phyloP scores from a whole-genome alignment of 2,113 vertebrate species.

The Phodopus roborovskii region DNA sequence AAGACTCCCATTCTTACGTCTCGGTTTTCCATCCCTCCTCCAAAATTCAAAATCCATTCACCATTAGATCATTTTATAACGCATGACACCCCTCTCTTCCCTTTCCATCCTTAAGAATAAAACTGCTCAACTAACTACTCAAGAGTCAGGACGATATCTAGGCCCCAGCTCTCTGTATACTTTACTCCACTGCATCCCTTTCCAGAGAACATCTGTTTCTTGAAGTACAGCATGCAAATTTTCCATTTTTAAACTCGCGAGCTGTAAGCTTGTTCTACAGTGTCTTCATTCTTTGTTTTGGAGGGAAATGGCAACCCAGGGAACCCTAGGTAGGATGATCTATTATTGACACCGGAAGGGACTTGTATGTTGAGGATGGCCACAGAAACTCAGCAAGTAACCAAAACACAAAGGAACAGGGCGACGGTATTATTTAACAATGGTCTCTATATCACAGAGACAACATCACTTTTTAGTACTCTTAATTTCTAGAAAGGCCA shows the following conservation, averaged over 20 bases:
- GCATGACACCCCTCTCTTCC: conserved; percentile 61
- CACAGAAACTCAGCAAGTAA: background rate
- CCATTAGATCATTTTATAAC: conserved; percentile 71
- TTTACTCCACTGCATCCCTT: conserved; percentile 69
- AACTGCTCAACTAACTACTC: conserved; percentile 72
- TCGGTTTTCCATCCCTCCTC: conserved; percentile 20
- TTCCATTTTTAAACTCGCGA: conserved; percentile 27
- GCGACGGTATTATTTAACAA: background rate
- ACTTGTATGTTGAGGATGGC: background rate
- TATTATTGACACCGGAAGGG: background rate
- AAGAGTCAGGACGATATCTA: conserved; percentile 74
- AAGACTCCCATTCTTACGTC: conserved; percentile 70
- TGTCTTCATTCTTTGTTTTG: background rate
- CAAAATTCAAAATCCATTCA: background rate
- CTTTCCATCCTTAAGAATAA: conserved; percentile 70
- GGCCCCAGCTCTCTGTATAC: conserved; percentile 60
- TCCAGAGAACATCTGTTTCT: conserved; percentile 60
- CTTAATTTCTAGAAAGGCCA: background rate
- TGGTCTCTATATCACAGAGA: background rate
- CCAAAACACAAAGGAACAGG: background rate
- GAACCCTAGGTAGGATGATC: background rate
- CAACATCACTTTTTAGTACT: background rate
- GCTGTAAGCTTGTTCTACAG: background rate
- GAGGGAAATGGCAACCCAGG: background rate
- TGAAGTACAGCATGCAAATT: background rate